Evolutionary conservation across 2,888 invertebrate genomes (phyloP).

Genomic region (Coremacera marginata): DNA sequence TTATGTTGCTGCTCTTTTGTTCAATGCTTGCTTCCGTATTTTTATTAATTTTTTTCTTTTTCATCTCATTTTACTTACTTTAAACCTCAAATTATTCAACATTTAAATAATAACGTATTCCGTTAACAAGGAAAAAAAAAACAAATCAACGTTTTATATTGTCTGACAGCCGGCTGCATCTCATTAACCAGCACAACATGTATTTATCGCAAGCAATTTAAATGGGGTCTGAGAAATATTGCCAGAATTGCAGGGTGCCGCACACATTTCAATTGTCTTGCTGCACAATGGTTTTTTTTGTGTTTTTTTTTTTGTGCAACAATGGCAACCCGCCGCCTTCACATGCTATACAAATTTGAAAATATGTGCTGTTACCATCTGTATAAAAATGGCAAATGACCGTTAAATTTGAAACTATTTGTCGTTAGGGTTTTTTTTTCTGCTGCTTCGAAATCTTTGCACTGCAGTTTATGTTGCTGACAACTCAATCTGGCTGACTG

Average conservation of each 20-base stretch:
- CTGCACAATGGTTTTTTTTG: background rate
- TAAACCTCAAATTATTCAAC: background rate
- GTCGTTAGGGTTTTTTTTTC: background rate
- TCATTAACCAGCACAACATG: too few species aligned
- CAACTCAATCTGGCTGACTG: constrained; percentile 6
- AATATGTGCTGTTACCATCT: background rate
- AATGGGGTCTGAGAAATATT: too few species aligned
- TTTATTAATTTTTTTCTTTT: background rate
- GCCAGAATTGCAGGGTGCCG: background rate
- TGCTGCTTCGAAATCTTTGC: background rate
- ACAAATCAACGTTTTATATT: too few species aligned
- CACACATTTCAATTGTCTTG: background rate
- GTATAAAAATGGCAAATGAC: constrained; percentile 21
- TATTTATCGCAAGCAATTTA: too few species aligned
- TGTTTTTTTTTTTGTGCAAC: background rate
- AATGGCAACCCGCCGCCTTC: background rate
- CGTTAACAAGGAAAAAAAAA: too few species aligned
- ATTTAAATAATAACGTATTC: background rate
- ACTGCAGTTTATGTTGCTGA: constrained; percentile 7
- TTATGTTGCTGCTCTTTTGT: background rate
- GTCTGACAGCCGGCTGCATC: too few species aligned
- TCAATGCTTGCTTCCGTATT: background rate
- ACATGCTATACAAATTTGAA: background rate
- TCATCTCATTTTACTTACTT: background rate
- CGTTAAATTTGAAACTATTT: constrained; percentile 17